These are phyloP conservation scores for Drosophila subquinaria DNA, from an alignment of 2,888 invertebrate genomes.

Conservation along the genomic window DNA sequence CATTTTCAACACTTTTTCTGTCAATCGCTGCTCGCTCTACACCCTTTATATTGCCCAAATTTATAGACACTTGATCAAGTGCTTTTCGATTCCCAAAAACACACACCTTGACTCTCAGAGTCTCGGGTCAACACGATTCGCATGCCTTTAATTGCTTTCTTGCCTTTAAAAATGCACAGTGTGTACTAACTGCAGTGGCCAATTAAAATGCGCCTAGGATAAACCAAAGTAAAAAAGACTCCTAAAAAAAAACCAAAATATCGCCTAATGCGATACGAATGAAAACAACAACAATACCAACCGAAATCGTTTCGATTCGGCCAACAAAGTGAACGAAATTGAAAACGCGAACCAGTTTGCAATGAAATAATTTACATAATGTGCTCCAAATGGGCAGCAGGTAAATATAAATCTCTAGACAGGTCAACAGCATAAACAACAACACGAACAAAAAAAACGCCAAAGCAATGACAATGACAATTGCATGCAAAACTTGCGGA, in stretches of 20 bases:
- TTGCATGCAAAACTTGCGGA: slow-evolving; percentile 77
- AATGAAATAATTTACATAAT: slow-evolving; percentile 71
- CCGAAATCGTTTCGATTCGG: slow-evolving; percentile 29
- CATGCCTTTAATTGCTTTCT: slow-evolving; percentile 42
- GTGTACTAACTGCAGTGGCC: slow-evolving; percentile 47
- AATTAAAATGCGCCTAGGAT: slow-evolving; percentile 74
- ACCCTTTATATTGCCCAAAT: neutral
- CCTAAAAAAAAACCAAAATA: slow-evolving; percentile 7
- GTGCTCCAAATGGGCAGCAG: slow-evolving; percentile 76
- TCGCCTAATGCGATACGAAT: slow-evolving; percentile 58
- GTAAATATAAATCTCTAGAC: slow-evolving; percentile 68
- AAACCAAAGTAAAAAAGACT: slow-evolving; percentile 25
- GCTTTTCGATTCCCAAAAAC: neutral
- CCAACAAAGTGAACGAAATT: slow-evolving; percentile 37
- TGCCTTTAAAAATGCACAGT: slow-evolving; percentile 21
- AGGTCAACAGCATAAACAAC: slow-evolving; percentile 58
- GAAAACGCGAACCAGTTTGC: slow-evolving; percentile 64
- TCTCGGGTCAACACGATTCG: neutral
- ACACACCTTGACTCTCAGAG: slow-evolving; percentile 20
- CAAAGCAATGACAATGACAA: slow-evolving; percentile 77
- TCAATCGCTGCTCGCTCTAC: neutral
- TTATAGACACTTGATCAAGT: neutral
- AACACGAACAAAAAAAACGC: slow-evolving; percentile 22
- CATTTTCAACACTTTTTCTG: neutral
- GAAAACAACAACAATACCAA: slow-evolving; percentile 22